Evolutionary conservation across 2,888 invertebrate genomes (phyloP).

Genomic region (Melolontha melolontha): DNA sequence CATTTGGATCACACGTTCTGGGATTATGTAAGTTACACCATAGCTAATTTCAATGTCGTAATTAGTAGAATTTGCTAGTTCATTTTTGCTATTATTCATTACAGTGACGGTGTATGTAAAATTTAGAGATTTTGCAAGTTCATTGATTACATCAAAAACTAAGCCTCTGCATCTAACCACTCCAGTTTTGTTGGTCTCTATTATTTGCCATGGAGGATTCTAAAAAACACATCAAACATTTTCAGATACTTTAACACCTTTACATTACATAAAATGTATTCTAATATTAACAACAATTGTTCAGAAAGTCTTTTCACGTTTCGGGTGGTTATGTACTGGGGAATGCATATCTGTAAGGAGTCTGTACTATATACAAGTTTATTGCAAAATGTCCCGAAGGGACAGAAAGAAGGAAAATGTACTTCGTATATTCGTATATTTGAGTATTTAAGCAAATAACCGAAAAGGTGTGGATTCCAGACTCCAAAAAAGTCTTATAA

Average conservation of each 20-base stretch:
- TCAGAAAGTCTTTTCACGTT: too few relatives aligned
- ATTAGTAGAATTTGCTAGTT: slow-evolving; percentile 4
- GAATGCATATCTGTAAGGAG: too few relatives aligned
- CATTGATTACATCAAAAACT: slow-evolving; percentile 82
- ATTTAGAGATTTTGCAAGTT: slow-evolving; percentile 81
- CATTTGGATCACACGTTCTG: slow-evolving; percentile 66
- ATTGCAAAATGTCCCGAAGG: too few relatives aligned
- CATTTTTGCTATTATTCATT: slow-evolving; percentile 15
- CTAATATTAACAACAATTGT: not conserved
- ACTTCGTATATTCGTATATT: too few relatives aligned
- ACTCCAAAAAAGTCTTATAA: too few relatives aligned
- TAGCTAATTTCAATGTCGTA: slow-evolving; percentile 39
- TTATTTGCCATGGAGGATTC: slow-evolving; percentile 91
- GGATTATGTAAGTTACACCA: slow-evolving; percentile 57
- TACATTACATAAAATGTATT: not conserved
- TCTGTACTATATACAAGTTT: too few relatives aligned
- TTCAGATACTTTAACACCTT: not conserved
- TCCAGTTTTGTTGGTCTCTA: slow-evolving; percentile 72
- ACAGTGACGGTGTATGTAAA: slow-evolving; percentile 74
- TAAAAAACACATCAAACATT: too few relatives aligned
- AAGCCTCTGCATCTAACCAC: slow-evolving; percentile 75
- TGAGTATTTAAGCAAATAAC: too few relatives aligned
- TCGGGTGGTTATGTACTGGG: too few relatives aligned
- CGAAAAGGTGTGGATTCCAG: too few relatives aligned
- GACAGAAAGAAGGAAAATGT: too few relatives aligned